Conservation (phyloP, 2,113 vertebrate genomes). For the Litocranius walleri region DNA sequence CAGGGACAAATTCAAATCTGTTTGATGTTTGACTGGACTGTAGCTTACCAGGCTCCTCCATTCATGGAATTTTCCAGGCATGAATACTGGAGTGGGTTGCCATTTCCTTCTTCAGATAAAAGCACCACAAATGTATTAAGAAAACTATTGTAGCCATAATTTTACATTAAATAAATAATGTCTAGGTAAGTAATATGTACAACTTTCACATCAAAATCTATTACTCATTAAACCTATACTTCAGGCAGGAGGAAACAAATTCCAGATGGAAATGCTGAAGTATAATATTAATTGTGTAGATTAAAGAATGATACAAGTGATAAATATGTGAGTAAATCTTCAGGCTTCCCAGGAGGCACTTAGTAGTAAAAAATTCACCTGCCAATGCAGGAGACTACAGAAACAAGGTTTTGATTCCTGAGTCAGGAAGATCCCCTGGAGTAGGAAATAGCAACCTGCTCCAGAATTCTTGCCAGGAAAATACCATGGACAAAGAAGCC, state of each 20-base stretch:
- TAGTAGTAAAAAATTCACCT: not conserved
- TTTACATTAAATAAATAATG: not conserved
- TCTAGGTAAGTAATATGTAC: not conserved
- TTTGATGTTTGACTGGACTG: not conserved
- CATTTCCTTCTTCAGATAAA: not conserved
- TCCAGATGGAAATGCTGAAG: not conserved
- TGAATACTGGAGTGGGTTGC: too few relatives aligned
- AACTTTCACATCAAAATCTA: not conserved
- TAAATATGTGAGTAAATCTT: not conserved
- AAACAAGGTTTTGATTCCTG: not conserved
- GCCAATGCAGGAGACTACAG: not conserved
- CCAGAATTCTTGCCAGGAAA: not conserved
- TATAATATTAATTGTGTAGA: not conserved
- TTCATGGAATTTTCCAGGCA: too few relatives aligned
- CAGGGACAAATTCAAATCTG: not conserved
- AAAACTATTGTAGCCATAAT: not conserved
- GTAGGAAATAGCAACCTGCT: not conserved
- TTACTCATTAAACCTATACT: not conserved
- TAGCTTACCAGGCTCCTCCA: too few relatives aligned
- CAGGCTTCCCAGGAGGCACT: not conserved
- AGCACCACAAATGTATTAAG: not conserved
- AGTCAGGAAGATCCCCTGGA: not conserved
- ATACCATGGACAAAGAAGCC: not conserved
- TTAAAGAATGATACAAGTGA: not conserved
- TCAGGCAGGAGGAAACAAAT: not conserved